Evolutionary conservation across 2,113 vertebrate genomes (phyloP).

Genomic region (Podarcis cretensis): DNA sequence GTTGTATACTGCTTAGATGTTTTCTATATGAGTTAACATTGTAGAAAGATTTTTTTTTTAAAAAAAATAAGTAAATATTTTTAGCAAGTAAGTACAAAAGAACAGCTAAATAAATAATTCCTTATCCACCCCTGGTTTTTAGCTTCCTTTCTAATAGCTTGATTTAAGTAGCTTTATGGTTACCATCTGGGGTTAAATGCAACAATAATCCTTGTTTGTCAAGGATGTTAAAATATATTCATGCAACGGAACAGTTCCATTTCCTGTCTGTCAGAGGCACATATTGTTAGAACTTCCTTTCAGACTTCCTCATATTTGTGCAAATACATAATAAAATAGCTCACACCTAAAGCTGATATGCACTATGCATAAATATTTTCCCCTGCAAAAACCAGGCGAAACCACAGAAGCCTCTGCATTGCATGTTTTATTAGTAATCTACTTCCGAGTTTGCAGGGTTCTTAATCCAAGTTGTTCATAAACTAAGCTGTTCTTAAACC

Average conservation of each 20-base stretch:
- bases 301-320: not conserved
- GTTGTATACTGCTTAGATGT: too few relatives aligned
- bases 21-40: too few relatives aligned
- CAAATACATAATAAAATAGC: not conserved
- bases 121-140: not conserved
- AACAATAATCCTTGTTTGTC: not conserved
- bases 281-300: slow-evolving; percentile 16
- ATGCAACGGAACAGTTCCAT: not conserved
- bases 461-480: too few relatives aligned
- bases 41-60: not conserved
- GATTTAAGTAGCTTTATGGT: not conserved
- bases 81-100: not conserved
- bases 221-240: not conserved
- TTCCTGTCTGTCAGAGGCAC: not conserved
- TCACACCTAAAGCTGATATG: not conserved
- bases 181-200: not conserved
- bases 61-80: not conserved
- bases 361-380: not conserved
- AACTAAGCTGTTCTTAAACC: too few relatives aligned
- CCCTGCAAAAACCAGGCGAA: not conserved
- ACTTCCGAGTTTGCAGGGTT: too few relatives aligned
- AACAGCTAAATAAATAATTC: not conserved
- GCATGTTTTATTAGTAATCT: not conserved
- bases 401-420: not conserved
- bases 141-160: not conserved